phyloP scores from a whole-genome alignment of 1,140 invertebrate species.

The Apis cerana region DNA sequence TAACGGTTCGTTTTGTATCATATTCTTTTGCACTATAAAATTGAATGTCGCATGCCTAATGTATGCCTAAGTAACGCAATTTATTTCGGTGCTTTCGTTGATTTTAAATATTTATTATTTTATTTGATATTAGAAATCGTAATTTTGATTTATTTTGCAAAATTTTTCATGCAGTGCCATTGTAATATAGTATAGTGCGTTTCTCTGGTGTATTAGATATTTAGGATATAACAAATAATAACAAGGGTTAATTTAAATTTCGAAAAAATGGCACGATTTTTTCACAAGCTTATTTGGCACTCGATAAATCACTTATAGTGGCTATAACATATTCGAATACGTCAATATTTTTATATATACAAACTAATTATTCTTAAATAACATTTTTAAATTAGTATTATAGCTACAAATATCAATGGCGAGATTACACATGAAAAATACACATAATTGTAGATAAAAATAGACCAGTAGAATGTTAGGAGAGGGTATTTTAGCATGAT shows the following conservation, averaged over 20 bases:
- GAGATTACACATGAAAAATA: conserved; percentile 28
- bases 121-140: neutral
- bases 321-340: conserved; percentile 36
- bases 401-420: conserved; percentile 2
- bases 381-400: conserved; percentile 11
- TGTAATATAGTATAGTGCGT: conserved; percentile 21
- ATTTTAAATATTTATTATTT: conserved; percentile 29
- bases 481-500: conserved; percentile 77
- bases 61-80: conserved; percentile 52
- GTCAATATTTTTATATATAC: conserved; percentile 32
- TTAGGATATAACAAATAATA: conserved; percentile 18
- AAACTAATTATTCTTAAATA: conserved; percentile 30
- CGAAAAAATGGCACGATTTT: conserved; percentile 47
- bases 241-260: conserved; percentile 8
- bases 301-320: conserved; percentile 18
- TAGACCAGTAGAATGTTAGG: conserved; percentile 69
- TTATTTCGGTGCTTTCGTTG: conserved; percentile 56
- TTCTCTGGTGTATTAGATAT: conserved; percentile 40
- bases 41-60: conserved; percentile 61
- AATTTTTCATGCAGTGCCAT: conserved; percentile 3
- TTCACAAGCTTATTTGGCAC: conserved; percentile 37
- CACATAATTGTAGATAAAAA: conserved; percentile 36
- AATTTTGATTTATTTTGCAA: conserved; percentile 21
- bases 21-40: conserved; percentile 54
- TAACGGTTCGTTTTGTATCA: conserved; percentile 69